These are phyloP conservation scores for Amaurobius ferox DNA, from an alignment of 2,888 invertebrate species.

Conservation along the genomic window DNA sequence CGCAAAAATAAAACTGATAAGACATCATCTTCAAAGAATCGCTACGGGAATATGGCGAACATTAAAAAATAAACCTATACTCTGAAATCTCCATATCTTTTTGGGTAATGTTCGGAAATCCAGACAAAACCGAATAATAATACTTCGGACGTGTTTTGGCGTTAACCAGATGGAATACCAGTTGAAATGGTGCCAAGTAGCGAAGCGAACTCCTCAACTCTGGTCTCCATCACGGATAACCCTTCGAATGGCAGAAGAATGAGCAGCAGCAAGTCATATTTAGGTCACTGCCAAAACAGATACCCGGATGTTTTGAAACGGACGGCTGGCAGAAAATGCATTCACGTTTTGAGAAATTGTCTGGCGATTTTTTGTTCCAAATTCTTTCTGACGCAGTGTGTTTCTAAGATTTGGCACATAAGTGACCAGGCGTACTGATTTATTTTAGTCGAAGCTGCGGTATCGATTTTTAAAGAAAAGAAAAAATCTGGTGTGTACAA, in stretches of 20 bases:
- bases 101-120: no score
- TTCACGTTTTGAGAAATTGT: neutral
- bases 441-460: no score
- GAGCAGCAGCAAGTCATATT: neutral
- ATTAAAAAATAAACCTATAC: no score
- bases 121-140: neutral
- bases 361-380: neutral
- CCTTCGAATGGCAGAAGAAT: neutral
- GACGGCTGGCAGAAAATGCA: neutral
- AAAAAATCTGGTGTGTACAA: no score
- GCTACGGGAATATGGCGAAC: no score
- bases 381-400: no score
- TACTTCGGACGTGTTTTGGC: neutral
- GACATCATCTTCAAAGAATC: no score
- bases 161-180: conserved; percentile 7
- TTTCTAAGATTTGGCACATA: no score
- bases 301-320: conserved; percentile 12
- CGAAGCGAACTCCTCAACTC: neutral
- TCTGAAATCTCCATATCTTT: no score
- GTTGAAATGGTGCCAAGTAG: neutral
- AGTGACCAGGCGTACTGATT: no score
- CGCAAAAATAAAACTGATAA: no score
- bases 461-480: no score
- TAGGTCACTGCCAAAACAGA: conserved; percentile 17
- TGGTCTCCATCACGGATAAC: conserved; percentile 6